These are phyloP conservation scores for Formica aserva DNA, from an alignment of 2,888 invertebrate genomes.

Conservation along the genomic window DNA sequence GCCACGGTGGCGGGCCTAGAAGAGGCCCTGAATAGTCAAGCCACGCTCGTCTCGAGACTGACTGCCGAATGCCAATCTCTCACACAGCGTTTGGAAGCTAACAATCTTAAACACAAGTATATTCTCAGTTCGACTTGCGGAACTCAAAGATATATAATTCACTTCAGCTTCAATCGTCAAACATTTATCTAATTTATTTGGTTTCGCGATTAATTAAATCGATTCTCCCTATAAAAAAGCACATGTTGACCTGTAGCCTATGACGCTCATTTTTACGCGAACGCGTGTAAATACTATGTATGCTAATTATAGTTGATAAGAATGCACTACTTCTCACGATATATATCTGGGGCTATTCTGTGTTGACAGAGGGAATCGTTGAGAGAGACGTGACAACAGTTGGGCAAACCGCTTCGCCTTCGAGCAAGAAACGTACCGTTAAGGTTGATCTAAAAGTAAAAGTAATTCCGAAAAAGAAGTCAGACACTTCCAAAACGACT, in stretches of 20 bases:
- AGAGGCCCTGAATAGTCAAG: conserved; percentile 95
- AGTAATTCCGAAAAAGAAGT: conserved; percentile 84
- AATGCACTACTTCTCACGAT: conserved; percentile 74
- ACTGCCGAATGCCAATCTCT: conserved; percentile 95
- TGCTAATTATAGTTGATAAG: conserved; percentile 25
- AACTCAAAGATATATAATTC: not conserved
- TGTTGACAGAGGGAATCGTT: conserved; percentile 83
- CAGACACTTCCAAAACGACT: conserved; percentile 81
- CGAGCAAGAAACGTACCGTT: conserved; percentile 84
- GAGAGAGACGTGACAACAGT: conserved; percentile 78
- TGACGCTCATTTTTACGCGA: not conserved
- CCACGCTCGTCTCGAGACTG: conserved; percentile 97
- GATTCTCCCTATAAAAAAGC: not conserved
- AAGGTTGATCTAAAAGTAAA: conserved; percentile 85
- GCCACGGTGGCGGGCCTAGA: conserved; percentile 96
- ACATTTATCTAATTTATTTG: conserved; percentile 14
- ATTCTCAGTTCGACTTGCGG: conserved; percentile 54
- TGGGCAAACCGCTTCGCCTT: conserved; percentile 78
- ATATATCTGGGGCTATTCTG: conserved; percentile 76
- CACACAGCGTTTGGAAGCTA: conserved; percentile 96
- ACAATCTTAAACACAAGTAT: conserved; percentile 95
- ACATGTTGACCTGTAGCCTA: not conserved
- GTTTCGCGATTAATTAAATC: not conserved
- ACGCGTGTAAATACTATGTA: not conserved
- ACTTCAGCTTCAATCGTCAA: conserved; percentile 24